A percentile compares a stretch with the other conserved stretches of the same genome.
These are phyloP conservation scores for Oophaga pumilio DNA, from an alignment of 2,113 vertebrate species.

Conservation along the genomic window DNA sequence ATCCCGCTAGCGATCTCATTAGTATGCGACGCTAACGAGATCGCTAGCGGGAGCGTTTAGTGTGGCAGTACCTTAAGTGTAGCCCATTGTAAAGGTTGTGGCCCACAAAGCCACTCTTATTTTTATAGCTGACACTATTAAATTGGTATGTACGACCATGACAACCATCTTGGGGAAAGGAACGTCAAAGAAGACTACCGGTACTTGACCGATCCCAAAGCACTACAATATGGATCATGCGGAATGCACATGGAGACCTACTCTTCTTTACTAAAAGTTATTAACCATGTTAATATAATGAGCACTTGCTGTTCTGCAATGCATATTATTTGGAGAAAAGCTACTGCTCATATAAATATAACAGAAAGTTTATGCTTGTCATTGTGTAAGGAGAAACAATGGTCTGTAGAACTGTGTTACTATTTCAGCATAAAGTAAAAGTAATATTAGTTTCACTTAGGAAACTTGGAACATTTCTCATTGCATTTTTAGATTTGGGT, in stretches of 20 bases:
- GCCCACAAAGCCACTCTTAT: not conserved
- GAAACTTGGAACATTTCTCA: no score
- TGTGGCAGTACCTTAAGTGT: no score
- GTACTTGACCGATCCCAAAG: not conserved
- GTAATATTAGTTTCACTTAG: no score
- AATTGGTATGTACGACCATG: not conserved
- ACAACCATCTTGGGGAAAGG: not conserved
- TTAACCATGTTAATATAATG: not conserved
- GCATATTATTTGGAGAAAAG: not conserved
- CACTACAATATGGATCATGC: not conserved
- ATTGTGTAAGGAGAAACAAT: no score
- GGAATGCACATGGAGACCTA: not conserved
- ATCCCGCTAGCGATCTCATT: no score
- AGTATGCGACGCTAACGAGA: no score
- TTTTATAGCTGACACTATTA: not conserved
- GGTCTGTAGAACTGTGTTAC: no score
- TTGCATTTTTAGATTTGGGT: no score
- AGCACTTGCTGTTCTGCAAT: not conserved
- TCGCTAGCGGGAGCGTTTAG: no score
- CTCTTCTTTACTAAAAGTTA: not conserved
- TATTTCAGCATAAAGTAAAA: no score
- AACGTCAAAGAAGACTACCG: not conserved
- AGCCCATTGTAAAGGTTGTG: not conserved
- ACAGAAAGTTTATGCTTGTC: no score
- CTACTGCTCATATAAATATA: not conserved